Conservation (phyloP, 2,888 invertebrate genomes). For the Agrochola circellaris region DNA sequence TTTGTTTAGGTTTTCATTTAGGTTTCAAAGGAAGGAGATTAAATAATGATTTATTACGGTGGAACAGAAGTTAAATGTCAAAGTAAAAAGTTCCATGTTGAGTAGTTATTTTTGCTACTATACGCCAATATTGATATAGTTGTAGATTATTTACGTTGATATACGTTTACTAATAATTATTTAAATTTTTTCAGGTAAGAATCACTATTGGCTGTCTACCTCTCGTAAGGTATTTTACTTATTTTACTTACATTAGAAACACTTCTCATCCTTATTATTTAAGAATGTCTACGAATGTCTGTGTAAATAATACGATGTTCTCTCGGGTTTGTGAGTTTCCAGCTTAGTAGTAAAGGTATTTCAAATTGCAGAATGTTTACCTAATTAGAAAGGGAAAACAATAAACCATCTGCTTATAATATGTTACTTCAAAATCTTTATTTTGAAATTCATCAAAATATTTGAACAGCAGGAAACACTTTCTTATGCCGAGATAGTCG, state of each 20-base stretch:
- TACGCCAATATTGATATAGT: neutral
- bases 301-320: neutral
- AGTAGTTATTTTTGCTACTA: neutral
- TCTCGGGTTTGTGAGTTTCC: neutral
- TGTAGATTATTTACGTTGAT: too few species aligned
- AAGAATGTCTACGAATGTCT: neutral
- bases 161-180: neutral
- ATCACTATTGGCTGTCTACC: neutral
- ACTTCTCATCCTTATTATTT: neutral
- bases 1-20: constrained; percentile 41
- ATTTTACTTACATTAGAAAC: neutral
- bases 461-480: constrained; percentile 48
- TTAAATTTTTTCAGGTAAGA: constrained; percentile 51
- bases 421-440: neutral
- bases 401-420: neutral
- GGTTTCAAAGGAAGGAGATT: constrained; percentile 24
- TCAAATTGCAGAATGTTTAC: neutral
- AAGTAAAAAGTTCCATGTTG: neutral
- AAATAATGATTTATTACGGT: neutral
- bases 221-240: constrained; percentile 16
- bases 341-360: neutral
- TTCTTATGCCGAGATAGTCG: constrained; percentile 43
- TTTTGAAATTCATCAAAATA: constrained; percentile 36
- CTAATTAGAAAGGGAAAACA: neutral
- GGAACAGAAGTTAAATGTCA: constrained; percentile 7